Evolutionary conservation across 2,113 vertebrate genomes (phyloP), one percentile per base, ranked within the genome.

Genomic region (Centropus bengalensis): DNA sequence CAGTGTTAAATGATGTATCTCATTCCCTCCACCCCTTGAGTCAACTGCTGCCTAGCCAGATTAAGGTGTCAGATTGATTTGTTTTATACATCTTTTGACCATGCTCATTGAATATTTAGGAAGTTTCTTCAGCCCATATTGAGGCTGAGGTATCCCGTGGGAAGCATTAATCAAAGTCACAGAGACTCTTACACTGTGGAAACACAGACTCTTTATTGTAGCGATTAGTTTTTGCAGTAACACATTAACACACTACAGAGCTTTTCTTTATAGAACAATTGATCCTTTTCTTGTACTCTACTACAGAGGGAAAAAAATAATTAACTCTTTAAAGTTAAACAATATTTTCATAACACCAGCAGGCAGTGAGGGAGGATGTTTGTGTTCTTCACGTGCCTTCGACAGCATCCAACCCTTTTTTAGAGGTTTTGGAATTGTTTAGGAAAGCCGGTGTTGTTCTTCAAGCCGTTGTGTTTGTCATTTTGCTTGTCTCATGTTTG

Each of bases 21-120:
- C 97, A 96, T 98, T 98, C 98, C 98, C 98, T 98, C 98, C 98
- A 98, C 97, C 98, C 97, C 98, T 98, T 96, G 98, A 98, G 98
- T 98, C 98, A 98, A 98, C 98, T 98, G 98, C 98, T 99, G 98
- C 98, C 98, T 98, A 96, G 97, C 98, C 98, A 98, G 98, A 99
- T 99, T 99, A 99, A 99, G 99, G 98, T 99, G 98, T 98, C 98
- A 98, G 98, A 98, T 98, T 98, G 98, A 99, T 99, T 98, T 99
- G 98, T 98, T 98, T 98, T 98, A 98, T 98, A 98, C 98, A 97
- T 98, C 98, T 98, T 99, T 99, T 99, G 98, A 99, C 98, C 98
- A 98, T 97, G 97, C 98, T 99, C 98, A 98, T 98, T 98, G 98
- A 98, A 98, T 98, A 98, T 98, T 98, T 98, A 98, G 98, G 98